A percentile compares a stretch with the other conserved stretches of the same genome.
phyloP scores from a whole-genome alignment of 2,797 vertebrate species.

The Ciconia nigra region DNA sequence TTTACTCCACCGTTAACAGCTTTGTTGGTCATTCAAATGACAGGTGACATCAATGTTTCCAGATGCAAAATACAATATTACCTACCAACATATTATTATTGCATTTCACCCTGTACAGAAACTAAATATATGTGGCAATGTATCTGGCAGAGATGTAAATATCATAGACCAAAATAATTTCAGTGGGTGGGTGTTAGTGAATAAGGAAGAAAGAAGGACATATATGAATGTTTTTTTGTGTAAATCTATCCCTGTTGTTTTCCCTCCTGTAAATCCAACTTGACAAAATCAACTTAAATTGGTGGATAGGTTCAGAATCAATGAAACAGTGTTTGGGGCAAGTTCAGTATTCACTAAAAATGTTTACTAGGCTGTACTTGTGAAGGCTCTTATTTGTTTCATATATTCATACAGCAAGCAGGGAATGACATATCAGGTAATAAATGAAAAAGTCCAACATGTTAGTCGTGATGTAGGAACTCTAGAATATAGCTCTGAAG shows the following conservation, averaged over 20 bases:
- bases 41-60: neutral
- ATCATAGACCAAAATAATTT: conserved; percentile 37
- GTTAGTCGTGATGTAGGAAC: neutral
- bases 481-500: neutral
- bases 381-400: neutral
- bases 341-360: neutral
- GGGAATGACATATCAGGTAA: neutral
- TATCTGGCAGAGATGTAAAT: conserved; percentile 19
- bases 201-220: neutral
- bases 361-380: neutral
- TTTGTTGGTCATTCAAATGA: neutral
- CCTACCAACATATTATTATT: neutral
- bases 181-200: neutral
- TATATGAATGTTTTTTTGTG: neutral
- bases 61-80: neutral
- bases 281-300: neutral
- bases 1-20: neutral
- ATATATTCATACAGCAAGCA: neutral
- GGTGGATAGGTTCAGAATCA: neutral
- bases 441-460: neutral
- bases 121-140: neutral
- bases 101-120: neutral
- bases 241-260: neutral
- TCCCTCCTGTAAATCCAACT: neutral
- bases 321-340: neutral